These are phyloP conservation scores for Tragulus kanchil DNA, from an alignment of 2,113 vertebrate genomes.

Conservation along the genomic window DNA sequence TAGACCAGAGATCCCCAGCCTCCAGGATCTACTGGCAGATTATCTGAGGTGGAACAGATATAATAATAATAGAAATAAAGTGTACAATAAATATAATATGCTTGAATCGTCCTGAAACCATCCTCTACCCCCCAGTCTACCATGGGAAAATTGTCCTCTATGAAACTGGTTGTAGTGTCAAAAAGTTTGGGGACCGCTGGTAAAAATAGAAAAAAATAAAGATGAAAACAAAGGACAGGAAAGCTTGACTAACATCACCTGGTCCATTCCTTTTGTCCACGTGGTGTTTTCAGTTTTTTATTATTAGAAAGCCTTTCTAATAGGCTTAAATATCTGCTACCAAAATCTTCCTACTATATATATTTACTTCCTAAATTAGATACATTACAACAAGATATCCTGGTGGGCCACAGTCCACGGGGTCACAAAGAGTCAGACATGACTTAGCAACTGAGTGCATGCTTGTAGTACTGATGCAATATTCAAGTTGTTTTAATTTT, in stretches of 20 bases:
- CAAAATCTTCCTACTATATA: not conserved
- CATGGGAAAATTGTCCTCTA: not conserved
- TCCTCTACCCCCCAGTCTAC: too few species aligned
- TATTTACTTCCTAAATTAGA: not conserved
- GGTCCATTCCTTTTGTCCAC: not conserved
- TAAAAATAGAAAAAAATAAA: not conserved
- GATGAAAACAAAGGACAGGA: not conserved
- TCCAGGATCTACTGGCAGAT: not conserved
- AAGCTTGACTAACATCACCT: not conserved
- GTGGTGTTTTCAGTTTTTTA: not conserved
- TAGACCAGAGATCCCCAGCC: not conserved
- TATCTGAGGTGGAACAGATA: not conserved
- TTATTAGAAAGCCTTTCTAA: not conserved
- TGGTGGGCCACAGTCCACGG: accelerated
- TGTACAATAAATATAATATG: not conserved
- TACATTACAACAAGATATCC: too few species aligned
- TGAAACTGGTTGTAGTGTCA: not conserved
- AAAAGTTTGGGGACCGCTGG: not conserved
- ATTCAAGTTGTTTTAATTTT: not conserved
- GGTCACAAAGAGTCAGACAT: not conserved
- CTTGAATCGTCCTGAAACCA: not conserved
- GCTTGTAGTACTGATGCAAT: not conserved
- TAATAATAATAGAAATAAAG: not conserved
- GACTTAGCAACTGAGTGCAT: not conserved
- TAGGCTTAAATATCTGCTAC: not conserved